A percentile compares a stretch with the other conserved stretches of the same genome.
Conservation (phyloP, 2,888 invertebrate species). For the Drosophila lutescens region DNA sequence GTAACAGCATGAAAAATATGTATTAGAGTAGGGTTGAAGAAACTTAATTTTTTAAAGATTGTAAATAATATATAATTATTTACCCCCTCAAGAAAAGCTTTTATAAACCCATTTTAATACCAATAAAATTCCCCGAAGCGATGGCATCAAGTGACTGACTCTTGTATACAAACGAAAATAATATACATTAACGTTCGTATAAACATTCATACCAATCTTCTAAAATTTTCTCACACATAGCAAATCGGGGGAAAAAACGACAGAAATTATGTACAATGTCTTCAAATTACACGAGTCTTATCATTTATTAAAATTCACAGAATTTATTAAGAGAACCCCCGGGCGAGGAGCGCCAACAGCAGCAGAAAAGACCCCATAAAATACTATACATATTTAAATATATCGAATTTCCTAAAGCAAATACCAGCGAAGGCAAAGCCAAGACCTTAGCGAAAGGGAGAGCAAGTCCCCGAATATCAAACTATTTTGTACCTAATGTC, state of each 20-base stretch:
- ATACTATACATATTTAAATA: constrained; percentile 64
- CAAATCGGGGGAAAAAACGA: not conserved
- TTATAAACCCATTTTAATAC: not conserved
- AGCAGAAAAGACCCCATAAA: constrained; percentile 32
- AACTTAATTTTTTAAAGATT: not conserved
- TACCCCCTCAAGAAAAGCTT: not conserved
- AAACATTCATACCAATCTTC: constrained; percentile 34
- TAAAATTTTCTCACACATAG: constrained; percentile 57
- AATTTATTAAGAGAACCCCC: constrained; percentile 64
- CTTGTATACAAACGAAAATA: constrained; percentile 17
- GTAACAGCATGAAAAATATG: not conserved
- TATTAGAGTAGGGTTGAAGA: not conserved
- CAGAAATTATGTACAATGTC: constrained; percentile 65
- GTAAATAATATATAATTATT: not conserved
- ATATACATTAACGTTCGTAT: constrained; percentile 5
- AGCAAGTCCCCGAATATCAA: constrained; percentile 33
- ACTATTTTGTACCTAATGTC: constrained; percentile 50
- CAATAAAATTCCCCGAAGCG: constrained; percentile 59
- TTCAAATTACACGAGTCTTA: constrained; percentile 74
- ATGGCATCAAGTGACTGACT: constrained; percentile 67
- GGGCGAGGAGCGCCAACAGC: constrained; percentile 22
- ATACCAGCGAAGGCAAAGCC: constrained; percentile 45
- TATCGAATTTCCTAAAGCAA: constrained; percentile 68
- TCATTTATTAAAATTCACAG: constrained; percentile 71
- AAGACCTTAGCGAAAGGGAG: constrained; percentile 3